Base-by-base conservation (phyloP, 2,113 vertebrate species). In the Thalassarche chlororhynchos region DNA sequence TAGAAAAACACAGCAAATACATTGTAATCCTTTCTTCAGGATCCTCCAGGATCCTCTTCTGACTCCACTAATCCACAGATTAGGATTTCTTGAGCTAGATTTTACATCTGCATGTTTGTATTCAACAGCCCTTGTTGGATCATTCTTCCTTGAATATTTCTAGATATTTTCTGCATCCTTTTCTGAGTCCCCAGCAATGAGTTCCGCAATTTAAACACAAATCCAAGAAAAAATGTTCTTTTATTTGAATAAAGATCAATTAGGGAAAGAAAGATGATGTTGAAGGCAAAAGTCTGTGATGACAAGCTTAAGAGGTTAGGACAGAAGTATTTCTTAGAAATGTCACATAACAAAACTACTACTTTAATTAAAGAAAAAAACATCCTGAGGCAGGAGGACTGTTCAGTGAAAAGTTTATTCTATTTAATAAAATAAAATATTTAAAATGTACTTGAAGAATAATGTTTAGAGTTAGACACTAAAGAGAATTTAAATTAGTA, bases 351-450 rank as follows among this genome's bases (percentile, higher is more conserved):
- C 31, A 55, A 96, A 47, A 62, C 70, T 71, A 66, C 4, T 81
- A 14, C 17, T 66, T 47, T 72, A 47, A 46, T 93, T 95, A 84
- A 74, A 96, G 52, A 51, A 93, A 88, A 40, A 52, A 58, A 87
- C 17, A 62, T 54, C 70, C 65, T 68, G 71, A 87, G 65, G 29
- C 47, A 61, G 64, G 24, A 64, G 31, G 12, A 90, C n/a, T 92
- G 10, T 96, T 84, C 60, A 51, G 18, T 83, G 61, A 96, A 96
- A 96, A 93, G 61, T 62, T 93, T 89, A 62, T 86, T 65, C 20
- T 77, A 62, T 93, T 92, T 88, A 78, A 57, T 94, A 86, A 89
- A 95, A 95, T 93, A 87, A 95, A 97, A 96, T 97, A 98, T 96
- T 96, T 77, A 68, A 96, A 92, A 72, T 52, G 14, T 44, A 76